Evolutionary conservation across 1,140 invertebrate genomes (phyloP).

Genomic region (Tenebrio molitor): DNA sequence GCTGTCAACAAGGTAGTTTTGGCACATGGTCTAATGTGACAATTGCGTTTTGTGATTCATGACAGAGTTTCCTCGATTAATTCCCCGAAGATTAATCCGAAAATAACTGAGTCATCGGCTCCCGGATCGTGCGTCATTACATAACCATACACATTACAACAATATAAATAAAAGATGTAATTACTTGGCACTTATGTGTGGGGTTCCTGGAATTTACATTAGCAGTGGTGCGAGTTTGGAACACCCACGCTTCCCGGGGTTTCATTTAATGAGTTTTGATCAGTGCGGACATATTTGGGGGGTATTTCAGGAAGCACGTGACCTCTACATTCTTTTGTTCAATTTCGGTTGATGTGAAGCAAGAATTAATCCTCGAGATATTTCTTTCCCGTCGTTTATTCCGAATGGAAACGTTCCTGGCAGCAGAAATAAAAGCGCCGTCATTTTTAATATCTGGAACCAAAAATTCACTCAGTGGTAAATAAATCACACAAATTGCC

Average conservation of each 20-base stretch:
- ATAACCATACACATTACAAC: conserved; percentile 29
- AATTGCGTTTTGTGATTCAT: conserved; percentile 9
- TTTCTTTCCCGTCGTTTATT: no score
- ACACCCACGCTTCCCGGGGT: conserved; percentile 21
- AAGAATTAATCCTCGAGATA: no score
- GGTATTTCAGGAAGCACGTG: no score
- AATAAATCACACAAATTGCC: no score
- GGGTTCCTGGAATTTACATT: conserved; percentile 24
- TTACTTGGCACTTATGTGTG: conserved; percentile 23
- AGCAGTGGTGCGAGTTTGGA: neutral
- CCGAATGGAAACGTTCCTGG: no score
- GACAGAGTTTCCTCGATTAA: neutral
- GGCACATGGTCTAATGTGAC: neutral
- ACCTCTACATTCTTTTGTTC: no score
- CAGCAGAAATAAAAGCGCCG: no score
- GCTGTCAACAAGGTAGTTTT: neutral
- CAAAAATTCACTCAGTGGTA: no score
- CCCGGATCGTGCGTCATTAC: conserved; percentile 26
- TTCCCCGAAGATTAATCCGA: neutral
- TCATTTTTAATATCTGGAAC: no score
- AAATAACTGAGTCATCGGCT: conserved; percentile 27
- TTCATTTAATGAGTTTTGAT: no score
- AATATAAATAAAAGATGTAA: conserved; percentile 35
- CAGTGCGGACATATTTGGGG: no score
- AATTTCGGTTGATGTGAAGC: no score